Conservation (phyloP, 1,140 invertebrate genomes). For the Druon quercuslanigerum region DNA sequence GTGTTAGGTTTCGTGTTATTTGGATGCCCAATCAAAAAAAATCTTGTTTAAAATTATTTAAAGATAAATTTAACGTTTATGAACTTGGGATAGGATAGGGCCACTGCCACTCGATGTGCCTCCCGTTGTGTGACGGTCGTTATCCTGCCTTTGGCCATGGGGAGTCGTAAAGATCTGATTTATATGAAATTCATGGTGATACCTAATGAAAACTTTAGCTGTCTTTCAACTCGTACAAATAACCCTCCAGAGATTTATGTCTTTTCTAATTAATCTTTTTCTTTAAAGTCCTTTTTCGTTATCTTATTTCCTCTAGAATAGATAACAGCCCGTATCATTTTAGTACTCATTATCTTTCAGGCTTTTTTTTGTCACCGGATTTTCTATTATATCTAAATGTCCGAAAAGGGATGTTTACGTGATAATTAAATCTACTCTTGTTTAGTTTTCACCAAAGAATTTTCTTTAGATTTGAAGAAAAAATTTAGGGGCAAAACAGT, state of each 20-base stretch:
- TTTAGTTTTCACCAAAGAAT: no score
- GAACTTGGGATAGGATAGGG: conserved; percentile 23
- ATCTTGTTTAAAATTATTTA: not conserved
- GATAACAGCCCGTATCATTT: no score
- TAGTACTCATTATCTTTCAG: no score
- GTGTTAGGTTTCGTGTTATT: no score
- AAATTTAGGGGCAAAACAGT: no score
- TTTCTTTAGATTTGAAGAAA: no score
- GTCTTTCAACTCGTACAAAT: not conserved
- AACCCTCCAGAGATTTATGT: not conserved
- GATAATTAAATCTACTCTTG: no score
- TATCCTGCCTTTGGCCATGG: not conserved
- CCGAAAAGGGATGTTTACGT: no score
- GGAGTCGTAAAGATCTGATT: conserved; percentile 8
- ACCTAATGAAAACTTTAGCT: conserved; percentile 14
- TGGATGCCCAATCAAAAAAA: no score
- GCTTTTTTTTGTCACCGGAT: no score
- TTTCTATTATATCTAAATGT: no score
- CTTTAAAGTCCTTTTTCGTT: not conserved
- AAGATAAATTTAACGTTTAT: conserved; percentile 15
- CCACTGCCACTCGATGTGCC: not conserved
- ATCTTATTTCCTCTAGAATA: not conserved
- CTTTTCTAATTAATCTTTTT: not conserved
- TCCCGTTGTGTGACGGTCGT: not conserved
- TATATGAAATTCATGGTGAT: conserved; percentile 3